Conservation (phyloP, 2,888 invertebrate genomes). For the Drosophila neonasuta region DNA sequence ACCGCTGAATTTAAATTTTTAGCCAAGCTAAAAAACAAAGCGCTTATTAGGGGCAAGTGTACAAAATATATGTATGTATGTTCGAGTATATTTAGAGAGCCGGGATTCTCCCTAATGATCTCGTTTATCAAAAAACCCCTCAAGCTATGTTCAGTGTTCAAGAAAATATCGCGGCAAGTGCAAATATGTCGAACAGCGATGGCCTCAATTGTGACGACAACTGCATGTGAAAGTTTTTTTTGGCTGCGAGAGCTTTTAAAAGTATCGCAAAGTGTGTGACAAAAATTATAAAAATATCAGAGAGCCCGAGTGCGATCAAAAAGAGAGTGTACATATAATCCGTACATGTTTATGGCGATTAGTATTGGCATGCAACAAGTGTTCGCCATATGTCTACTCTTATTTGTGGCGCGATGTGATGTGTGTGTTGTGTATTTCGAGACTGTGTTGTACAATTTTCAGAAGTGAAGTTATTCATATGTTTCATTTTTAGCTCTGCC, state of each 20-base stretch:
- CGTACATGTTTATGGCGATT: slow-evolving; percentile 37
- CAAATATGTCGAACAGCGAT: slow-evolving; percentile 28
- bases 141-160: slow-evolving; percentile 25
- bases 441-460: slow-evolving; percentile 46
- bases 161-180: slow-evolving; percentile 49
- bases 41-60: slow-evolving; percentile 48
- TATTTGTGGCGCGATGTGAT: slow-evolving; percentile 8
- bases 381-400: slow-evolving; percentile 64
- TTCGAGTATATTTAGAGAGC: slow-evolving; percentile 9
- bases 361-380: slow-evolving; percentile 68
- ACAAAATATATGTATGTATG: slow-evolving; percentile 14
- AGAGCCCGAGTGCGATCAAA: slow-evolving; percentile 6
- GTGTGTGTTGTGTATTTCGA: slow-evolving; percentile 8
- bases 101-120: slow-evolving; percentile 37
- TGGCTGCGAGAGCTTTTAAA: slow-evolving; percentile 26
- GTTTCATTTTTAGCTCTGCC: slow-evolving; percentile 35
- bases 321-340: slow-evolving; percentile 45
- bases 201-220: slow-evolving; percentile 14
- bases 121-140: slow-evolving; percentile 51
- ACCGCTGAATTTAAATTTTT: slow-evolving; percentile 25
- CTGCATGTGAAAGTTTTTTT: slow-evolving; percentile 67
- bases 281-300: slow-evolving; percentile 58
- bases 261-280: slow-evolving; percentile 53
- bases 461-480: slow-evolving; percentile 38
- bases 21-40: slow-evolving; percentile 17